phyloP scores from a whole-genome alignment of 92 coral and sea anemone species.

The Chrysogorgia sp. region DNA sequence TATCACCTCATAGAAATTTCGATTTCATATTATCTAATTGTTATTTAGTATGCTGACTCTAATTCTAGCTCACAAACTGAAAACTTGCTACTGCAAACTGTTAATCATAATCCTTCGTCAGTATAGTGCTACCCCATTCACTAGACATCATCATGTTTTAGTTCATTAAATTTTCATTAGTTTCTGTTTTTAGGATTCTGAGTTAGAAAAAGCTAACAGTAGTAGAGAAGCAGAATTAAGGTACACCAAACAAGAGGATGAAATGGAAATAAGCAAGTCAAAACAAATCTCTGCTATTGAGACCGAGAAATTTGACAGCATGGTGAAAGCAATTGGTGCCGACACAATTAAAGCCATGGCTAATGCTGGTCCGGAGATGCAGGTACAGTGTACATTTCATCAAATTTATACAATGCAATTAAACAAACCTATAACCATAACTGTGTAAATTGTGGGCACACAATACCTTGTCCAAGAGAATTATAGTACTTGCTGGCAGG shows the following conservation, averaged over 20 bases:
- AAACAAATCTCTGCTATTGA: conserved; percentile 84
- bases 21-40: too few relatives aligned
- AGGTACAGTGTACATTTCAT: conserved; percentile 57
- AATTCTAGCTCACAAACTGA: too few relatives aligned
- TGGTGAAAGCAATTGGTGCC: conserved; percentile 96
- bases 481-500: background rate
- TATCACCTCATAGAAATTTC: too few relatives aligned
- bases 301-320: conserved; percentile 86
- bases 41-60: too few relatives aligned
- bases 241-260: conserved; percentile 70
- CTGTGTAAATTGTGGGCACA: too few relatives aligned
- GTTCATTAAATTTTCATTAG: background rate
- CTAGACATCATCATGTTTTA: background rate
- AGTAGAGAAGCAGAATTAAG: conserved; percentile 79
- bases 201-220: conserved; percentile 77
- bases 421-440: too few relatives aligned
- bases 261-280: conserved; percentile 74
- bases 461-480: background rate
- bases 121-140: too few relatives aligned
- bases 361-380: conserved; percentile 99
- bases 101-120: too few relatives aligned
- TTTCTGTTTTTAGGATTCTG: conserved; percentile 70
- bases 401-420: too few relatives aligned
- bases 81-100: too few relatives aligned
- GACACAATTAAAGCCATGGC: conserved; percentile 98